phyloP scores from a whole-genome alignment of 2,113 vertebrate genomes.

The Alligator mississippiensis region DNA sequence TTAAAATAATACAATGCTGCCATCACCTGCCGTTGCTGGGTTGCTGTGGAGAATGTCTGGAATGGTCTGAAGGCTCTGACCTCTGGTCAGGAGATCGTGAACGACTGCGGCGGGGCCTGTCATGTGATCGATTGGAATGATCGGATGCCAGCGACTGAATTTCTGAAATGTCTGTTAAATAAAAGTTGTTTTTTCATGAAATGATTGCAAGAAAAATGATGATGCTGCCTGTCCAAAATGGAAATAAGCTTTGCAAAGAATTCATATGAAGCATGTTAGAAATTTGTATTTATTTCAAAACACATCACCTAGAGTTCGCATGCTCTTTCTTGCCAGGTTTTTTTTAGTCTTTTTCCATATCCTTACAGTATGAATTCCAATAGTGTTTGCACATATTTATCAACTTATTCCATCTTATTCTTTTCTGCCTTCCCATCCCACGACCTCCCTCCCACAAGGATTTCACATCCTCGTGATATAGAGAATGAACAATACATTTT shows the following conservation, averaged over 20 bases:
- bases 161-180: slow-evolving; percentile 97
- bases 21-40: slow-evolving; percentile 96
- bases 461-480: background rate
- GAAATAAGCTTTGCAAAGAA: slow-evolving; percentile 46
- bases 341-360: background rate
- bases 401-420: background rate
- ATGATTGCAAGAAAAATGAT: slow-evolving; percentile 63
- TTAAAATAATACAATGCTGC: slow-evolving; percentile 51
- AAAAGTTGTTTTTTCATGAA: slow-evolving; percentile 68
- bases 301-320: background rate
- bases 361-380: slow-evolving; percentile 4
- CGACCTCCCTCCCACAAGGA: background rate
- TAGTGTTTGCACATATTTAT: background rate
- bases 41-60: slow-evolving; percentile 95
- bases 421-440: background rate
- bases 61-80: slow-evolving; percentile 96
- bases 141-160: slow-evolving; percentile 98
- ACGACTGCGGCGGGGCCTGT: slow-evolving; percentile 91
- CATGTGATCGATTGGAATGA: slow-evolving; percentile 97
- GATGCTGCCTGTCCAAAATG: slow-evolving; percentile 43
- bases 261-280: slow-evolving; percentile 37
- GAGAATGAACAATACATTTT: background rate
- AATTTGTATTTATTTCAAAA: slow-evolving; percentile 10
- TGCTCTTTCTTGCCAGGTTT: background rate
- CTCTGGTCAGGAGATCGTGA: slow-evolving; percentile 95